A percentile compares a stretch with the other conserved stretches of the same genome.
phyloP scores from a whole-genome alignment of 2,888 invertebrate genomes.

The Lasioglossum lativentre region DNA sequence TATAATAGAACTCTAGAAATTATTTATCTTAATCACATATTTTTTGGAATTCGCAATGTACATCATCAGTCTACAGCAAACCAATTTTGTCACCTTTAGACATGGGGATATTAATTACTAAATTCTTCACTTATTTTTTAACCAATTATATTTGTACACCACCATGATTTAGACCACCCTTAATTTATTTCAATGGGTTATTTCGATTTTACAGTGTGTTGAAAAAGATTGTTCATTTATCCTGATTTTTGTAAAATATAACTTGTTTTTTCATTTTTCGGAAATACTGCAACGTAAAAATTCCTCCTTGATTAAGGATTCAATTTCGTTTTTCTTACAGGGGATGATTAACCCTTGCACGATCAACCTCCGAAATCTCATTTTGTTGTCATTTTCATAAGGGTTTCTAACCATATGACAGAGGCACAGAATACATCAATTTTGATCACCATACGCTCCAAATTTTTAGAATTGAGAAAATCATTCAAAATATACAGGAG shows the following conservation, averaged over 20 bases:
- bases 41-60: background rate
- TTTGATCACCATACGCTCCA: background rate
- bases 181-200: background rate
- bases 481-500: background rate
- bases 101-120: background rate
- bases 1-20: background rate
- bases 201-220: too few species aligned
- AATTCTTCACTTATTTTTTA: background rate
- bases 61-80: background rate
- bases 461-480: background rate
- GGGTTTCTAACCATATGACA: background rate
- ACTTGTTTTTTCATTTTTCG: too few species aligned
- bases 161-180: background rate
- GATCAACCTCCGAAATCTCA: too few species aligned
- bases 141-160: too few species aligned
- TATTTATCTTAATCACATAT: background rate
- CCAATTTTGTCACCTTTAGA: background rate
- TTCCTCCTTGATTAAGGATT: background rate
- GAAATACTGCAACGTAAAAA: background rate
- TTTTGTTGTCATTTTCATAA: too few species aligned
- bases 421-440: background rate
- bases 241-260: background rate
- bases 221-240: background rate
- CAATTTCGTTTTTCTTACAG: background rate
- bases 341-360: background rate